Conservation (phyloP, 2,797 vertebrate genomes). For the Catamblyrhynchus diadema region DNA sequence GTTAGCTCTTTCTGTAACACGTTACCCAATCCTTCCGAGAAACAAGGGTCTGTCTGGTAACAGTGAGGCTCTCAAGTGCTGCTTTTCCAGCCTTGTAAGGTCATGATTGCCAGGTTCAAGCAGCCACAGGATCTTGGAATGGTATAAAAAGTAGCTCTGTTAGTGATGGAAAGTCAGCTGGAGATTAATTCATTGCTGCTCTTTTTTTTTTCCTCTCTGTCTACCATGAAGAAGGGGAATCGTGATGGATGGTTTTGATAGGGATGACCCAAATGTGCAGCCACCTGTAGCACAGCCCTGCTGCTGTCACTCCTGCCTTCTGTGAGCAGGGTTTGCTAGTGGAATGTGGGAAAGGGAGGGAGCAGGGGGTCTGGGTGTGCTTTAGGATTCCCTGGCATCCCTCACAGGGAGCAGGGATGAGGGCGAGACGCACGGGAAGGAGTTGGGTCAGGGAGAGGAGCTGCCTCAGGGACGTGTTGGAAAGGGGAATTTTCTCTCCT, state of each 20-base stretch:
- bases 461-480: neutral
- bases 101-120: neutral
- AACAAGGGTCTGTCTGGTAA: neutral
- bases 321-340: neutral
- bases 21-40: neutral
- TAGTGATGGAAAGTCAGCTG: neutral
- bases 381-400: neutral
- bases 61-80: neutral
- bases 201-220: neutral
- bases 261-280: neutral
- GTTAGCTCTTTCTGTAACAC: neutral
- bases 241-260: fast-evolving
- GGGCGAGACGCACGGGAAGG: neutral
- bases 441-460: neutral
- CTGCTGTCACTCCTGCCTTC: fast-evolving
- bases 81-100: neutral
- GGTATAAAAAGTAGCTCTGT: neutral
- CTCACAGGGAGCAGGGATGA: neutral
- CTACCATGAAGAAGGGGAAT: neutral
- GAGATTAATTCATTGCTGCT: neutral
- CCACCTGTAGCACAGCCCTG: too few species aligned
- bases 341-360: neutral
- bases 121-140: neutral
- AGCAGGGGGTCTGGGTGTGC: neutral
- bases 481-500: neutral